Evolutionary conservation across 2,113 vertebrate genomes (phyloP).

Genomic region (Rhea pennata): DNA sequence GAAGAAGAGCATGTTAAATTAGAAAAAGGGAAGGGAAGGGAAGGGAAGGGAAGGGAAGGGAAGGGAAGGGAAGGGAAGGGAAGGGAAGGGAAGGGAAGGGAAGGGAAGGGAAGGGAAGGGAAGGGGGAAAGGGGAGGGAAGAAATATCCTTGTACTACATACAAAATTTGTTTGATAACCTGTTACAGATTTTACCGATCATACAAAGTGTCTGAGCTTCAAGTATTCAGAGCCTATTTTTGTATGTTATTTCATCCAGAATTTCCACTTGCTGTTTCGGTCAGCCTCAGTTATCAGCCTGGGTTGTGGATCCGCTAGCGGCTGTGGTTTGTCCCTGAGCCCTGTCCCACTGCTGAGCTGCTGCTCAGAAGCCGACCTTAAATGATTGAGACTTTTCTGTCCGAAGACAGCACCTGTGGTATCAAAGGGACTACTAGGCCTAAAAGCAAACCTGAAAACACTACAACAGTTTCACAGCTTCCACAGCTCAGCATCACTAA

Average conservation of each 20-base stretch:
- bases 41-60: too few species aligned
- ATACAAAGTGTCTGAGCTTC: background rate
- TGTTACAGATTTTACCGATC: background rate
- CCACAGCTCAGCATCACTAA: background rate
- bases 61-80: too few species aligned
- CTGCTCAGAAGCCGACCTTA: background rate
- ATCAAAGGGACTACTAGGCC: background rate
- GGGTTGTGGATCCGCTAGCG: background rate
- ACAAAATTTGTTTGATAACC: background rate
- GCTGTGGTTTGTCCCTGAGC: background rate
- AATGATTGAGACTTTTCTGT: background rate
- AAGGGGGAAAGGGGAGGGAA: too few species aligned
- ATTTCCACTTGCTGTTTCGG: background rate
- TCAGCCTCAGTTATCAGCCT: background rate
- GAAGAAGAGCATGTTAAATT: background rate
- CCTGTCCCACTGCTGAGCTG: background rate
- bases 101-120: too few species aligned
- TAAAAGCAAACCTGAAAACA: background rate
- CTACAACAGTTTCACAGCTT: background rate
- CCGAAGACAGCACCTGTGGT: background rate
- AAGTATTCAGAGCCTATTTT: background rate
- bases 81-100: too few species aligned
- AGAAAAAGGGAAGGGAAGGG: background rate
- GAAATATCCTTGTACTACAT: background rate
- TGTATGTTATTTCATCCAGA: background rate